phyloP scores from a whole-genome alignment of 2,888 invertebrate species.

The Metellina segmentata region DNA sequence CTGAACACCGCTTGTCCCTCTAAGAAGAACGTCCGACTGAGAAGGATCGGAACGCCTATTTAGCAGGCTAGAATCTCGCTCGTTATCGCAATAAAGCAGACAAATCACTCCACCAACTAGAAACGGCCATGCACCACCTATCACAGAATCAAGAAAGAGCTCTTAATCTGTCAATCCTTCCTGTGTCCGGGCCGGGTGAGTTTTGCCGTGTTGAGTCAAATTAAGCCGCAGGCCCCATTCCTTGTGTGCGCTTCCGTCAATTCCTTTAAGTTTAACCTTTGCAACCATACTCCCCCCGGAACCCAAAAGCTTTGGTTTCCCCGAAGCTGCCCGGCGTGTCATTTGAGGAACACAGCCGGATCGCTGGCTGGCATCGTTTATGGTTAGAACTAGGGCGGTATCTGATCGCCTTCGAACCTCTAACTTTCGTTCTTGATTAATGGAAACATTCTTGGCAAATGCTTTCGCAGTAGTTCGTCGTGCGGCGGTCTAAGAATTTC shows the following conservation, averaged over 20 bases:
- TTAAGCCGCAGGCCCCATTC: slow-evolving; percentile 87
- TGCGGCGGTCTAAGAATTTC: slow-evolving; percentile 85
- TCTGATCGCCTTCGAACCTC: slow-evolving; percentile 87
- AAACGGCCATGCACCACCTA: not conserved
- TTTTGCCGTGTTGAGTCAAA: slow-evolving; percentile 80
- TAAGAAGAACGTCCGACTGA: slow-evolving; percentile 82
- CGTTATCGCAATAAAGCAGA: slow-evolving; percentile 1
- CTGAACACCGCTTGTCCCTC: slow-evolving; percentile 82
- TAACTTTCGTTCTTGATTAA: slow-evolving; percentile 87
- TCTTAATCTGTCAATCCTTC: slow-evolving; percentile 64
- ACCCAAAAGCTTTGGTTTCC: slow-evolving; percentile 82
- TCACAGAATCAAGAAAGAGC: slow-evolving; percentile 57
- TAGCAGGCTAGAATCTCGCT: not conserved
- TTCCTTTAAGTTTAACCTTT: slow-evolving; percentile 81
- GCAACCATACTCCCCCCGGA: slow-evolving; percentile 77
- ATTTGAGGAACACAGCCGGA: slow-evolving; percentile 84
- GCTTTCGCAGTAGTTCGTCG: slow-evolving; percentile 86
- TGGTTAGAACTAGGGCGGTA: slow-evolving; percentile 86
- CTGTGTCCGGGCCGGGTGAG: slow-evolving; percentile 67
- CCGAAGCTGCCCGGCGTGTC: slow-evolving; percentile 84
- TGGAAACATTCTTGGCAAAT: slow-evolving; percentile 87
- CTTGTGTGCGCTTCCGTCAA: slow-evolving; percentile 87
- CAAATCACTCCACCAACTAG: slow-evolving; percentile 1
- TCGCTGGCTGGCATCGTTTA: slow-evolving; percentile 86
- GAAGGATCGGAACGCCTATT: slow-evolving; percentile 45